Percentiles rank a stretch among this genome's conserved stretches.
Conservation (phyloP, 2,888 invertebrate species). For the Eristalis pertinax region DNA sequence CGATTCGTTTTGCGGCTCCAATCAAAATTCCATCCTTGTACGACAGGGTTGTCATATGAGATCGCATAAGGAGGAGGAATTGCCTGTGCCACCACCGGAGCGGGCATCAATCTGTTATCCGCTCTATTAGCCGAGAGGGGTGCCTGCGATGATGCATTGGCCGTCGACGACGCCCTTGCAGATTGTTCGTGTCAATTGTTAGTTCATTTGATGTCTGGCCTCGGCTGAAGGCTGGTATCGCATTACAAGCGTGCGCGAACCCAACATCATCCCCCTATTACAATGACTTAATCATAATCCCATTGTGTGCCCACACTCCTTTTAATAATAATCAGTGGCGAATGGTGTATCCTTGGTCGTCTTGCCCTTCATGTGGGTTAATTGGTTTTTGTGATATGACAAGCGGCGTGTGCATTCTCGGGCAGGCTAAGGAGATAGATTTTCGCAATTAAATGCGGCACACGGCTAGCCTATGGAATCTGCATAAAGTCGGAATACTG, state of each 20-base stretch:
- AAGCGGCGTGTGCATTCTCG: slow-evolving; percentile 27
- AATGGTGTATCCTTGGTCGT: slow-evolving; percentile 66
- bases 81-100: slow-evolving; percentile 35
- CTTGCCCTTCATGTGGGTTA: slow-evolving; percentile 42
- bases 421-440: not conserved
- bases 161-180: slow-evolving; percentile 38
- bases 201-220: slow-evolving; percentile 49
- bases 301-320: slow-evolving; percentile 75
- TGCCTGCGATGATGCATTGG: slow-evolving; percentile 60
- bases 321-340: slow-evolving; percentile 73
- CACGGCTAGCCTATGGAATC: not conserved
- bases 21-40: slow-evolving; percentile 70
- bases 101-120: slow-evolving; percentile 70
- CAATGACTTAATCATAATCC: slow-evolving; percentile 76
- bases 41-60: slow-evolving; percentile 9
- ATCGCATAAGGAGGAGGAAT: slow-evolving; percentile 24
- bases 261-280: slow-evolving; percentile 74
- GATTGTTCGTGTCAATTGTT: slow-evolving; percentile 67
- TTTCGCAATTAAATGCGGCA: slow-evolving; percentile 1
- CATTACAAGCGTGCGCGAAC: slow-evolving; percentile 52
- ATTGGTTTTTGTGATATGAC: slow-evolving; percentile 55
- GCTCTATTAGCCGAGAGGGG: slow-evolving; percentile 71
- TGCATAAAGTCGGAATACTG: not conserved
- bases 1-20: slow-evolving; percentile 72
- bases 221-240: slow-evolving; percentile 31